Evolutionary conservation across 2,113 vertebrate genomes (phyloP), one percentile per base, ranked within the genome.

Genomic region (Corythornis vintsioides): DNA sequence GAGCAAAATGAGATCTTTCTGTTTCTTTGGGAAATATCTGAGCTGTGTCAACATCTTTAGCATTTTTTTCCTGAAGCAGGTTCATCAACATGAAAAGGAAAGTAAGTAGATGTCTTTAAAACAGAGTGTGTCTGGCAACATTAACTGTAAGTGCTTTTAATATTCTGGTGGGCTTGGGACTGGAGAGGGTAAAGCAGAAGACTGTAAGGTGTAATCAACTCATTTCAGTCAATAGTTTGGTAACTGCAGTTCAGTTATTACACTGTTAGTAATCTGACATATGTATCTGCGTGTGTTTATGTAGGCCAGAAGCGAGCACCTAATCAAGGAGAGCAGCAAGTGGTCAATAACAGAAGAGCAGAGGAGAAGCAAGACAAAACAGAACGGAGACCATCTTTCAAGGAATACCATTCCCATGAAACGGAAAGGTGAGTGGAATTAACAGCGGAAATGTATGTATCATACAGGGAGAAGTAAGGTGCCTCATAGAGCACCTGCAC

Each of bases 391-490:
- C 55, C 94, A 3, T 90, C 88, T 45, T 97, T 97, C 75, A 95
- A 94, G 53, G 96, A 98, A 55, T 93, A 93, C 8, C 88, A 73
- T 67, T 76, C 94, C 45, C 97, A 88, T 75, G 96, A 97, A 64
- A 95, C 92, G 0, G 96, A 77, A 52, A 77, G 80, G 16, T 24
- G 50, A 70, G 24, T 7, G 12, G n/a, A 38, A 70, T 70, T 96
- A 18, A 89, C 96, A 9, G 40, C 86, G 47, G 95, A 98, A n/a
- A 98, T 80, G 98, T 99, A 95, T 5, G 97, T 97, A 7, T 66
- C 15, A 7, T 55, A 26, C 2, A 40, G 20, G 59, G 21, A 61
- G 21, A 55, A 7, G 21, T 33, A 48, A 40, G 29, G 17, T 67
- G 19, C 9, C 48, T 50, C 6, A 5, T 2, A 2, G 28, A 28